phyloP scores from a whole-genome alignment of 2,888 invertebrate species.

The Amorpha juglandis region DNA sequence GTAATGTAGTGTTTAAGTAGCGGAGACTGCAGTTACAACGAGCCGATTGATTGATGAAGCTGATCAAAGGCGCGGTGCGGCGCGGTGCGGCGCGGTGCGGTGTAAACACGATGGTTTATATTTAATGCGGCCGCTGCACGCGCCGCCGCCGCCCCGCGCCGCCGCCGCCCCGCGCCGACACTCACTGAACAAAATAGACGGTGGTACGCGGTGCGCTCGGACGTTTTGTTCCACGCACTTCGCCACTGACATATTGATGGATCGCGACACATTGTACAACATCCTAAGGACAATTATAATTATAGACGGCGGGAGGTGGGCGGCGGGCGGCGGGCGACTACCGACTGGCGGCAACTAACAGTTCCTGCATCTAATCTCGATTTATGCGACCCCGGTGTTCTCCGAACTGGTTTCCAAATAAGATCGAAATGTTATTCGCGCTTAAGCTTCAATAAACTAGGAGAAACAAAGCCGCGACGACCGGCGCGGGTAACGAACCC shows the following conservation, averaged over 20 bases:
- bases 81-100: constrained; percentile 12
- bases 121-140: constrained; percentile 26
- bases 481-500: constrained; percentile 52
- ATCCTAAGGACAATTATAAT: constrained; percentile 53
- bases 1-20: constrained; percentile 11
- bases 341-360: neutral
- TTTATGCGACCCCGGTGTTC: constrained; percentile 39
- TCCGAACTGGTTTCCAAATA: constrained; percentile 34
- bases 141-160: constrained; percentile 24
- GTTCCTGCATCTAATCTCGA: constrained; percentile 30
- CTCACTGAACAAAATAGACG: constrained; percentile 24
- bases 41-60: constrained; percentile 24
- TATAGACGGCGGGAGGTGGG: constrained; percentile 40
- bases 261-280: constrained; percentile 54
- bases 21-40: constrained; percentile 6
- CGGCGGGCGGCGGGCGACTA: constrained; percentile 3
- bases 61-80: constrained; percentile 25
- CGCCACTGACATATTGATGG: constrained; percentile 57
- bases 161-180: neutral
- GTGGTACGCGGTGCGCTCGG: constrained; percentile 29
- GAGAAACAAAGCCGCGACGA: constrained; percentile 42
- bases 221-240: constrained; percentile 24
- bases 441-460: constrained; percentile 43
- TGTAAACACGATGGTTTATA: constrained; percentile 27
- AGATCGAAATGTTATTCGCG: constrained; percentile 41